Evolutionary conservation across 2,113 vertebrate genomes (phyloP).

Genomic region (human): GRCh38 chr12:30954501-30955000

Average conservation of each 20-base stretch:
- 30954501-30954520: background rate
- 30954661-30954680: background rate
- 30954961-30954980: background rate
- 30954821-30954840: background rate
- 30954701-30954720: background rate
- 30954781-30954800: background rate
- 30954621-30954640: background rate
- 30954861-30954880: background rate
- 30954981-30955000: background rate
- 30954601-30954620: background rate
- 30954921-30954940: background rate
- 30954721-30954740: background rate
- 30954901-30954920: background rate
- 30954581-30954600: background rate
- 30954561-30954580: background rate
- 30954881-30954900: background rate
- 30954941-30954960: background rate
- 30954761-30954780: background rate
- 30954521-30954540: background rate
- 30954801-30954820: background rate
- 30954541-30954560: background rate
- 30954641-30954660: background rate
- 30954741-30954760: background rate
- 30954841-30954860: background rate
- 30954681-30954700: background rate